These are phyloP conservation scores for Beroe forskalii DNA, from an alignment of 37 sponge, comb jelly and placozoan species.

Conservation along the genomic window DNA sequence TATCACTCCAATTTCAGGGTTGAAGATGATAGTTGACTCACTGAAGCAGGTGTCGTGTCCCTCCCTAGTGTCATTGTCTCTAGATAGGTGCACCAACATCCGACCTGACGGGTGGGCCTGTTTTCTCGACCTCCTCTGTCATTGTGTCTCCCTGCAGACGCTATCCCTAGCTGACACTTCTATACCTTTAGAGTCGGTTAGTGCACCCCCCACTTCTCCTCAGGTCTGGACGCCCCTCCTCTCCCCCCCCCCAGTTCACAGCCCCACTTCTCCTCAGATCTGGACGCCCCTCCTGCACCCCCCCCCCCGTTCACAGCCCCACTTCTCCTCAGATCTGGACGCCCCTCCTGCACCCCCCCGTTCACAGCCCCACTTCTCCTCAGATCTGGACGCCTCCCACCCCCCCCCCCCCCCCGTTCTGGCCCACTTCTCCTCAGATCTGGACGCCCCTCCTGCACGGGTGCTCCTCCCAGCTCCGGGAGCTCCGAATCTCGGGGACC, in stretches of 20 bases:
- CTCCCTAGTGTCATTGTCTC: not conserved
- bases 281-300: too few species aligned
- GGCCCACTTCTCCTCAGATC: not conserved
- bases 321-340: too few species aligned
- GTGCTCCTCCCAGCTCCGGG: not conserved
- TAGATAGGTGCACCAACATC: slow-evolving; percentile 35
- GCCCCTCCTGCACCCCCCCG: too few species aligned
- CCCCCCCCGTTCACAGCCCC: too few species aligned
- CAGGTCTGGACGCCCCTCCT: too few species aligned
- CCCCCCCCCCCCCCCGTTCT: not conserved
- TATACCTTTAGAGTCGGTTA: slow-evolving; percentile 29
- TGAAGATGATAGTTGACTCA: not conserved
- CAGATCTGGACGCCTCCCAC: too few species aligned
- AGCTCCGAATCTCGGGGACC: not conserved
- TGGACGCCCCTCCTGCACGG: slow-evolving; percentile 40
- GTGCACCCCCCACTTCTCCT: too few species aligned
- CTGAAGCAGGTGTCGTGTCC: slow-evolving; percentile 11
- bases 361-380: too few species aligned
- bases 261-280: too few species aligned
- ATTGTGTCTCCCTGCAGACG: not conserved
- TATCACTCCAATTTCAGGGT: too few species aligned
- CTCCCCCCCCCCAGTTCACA: too few species aligned
- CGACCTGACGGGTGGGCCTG: slow-evolving; percentile 36
- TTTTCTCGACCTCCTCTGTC: slow-evolving; percentile 28
- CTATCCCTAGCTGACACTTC: slow-evolving; percentile 12